Evolutionary conservation across 2,797 vertebrate species (phyloP), one percentile per base, ranked within the genome.

Genomic region (Anguilla pacifica): DNA sequence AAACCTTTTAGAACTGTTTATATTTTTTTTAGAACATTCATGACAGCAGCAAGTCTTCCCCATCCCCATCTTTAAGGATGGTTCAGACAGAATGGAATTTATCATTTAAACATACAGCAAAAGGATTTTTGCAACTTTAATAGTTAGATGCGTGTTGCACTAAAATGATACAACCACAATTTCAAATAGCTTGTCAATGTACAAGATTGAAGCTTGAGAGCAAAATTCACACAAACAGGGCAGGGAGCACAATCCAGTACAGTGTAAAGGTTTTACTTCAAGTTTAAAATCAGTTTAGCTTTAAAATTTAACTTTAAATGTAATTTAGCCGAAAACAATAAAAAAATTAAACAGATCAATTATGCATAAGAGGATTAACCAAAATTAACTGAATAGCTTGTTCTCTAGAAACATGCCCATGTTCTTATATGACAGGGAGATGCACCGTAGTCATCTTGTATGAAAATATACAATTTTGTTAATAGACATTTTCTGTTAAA

Each of bases 401-500:
- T 6, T 43, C 74, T 79, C 74, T 9, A 46, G 4, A 79, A 79
- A 79, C 39, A 0, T 43, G 25, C 25, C 7, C 64, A 67, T 67
- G 64, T 70, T 7, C 64, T 28, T n/a, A 70, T n/a, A 70, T 70
- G n/a, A 70, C n/a, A 1, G 19, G 43, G 77, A 22, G 43, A 49
- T 46, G 19, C 25, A 11, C 6, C 0, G 22, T 25, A 49, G 79
- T 77, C 46, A 49, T 51, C 79, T 49, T 51, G 3, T 49, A 82
- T 82, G 79, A 82, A 77, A 82, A 82, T 82, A 82, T 51, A 46
- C 17, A 39, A 74, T 35, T 79, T 43, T 79, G 3, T 79, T 43
- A 19, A 77, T 72, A 77, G 28, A 79, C 35, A 43, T 22, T 35
- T 4, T 35, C 28, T 79, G 74, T 46, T 43, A 79, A 43, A 79